A percentile compares a stretch with the other conserved stretches of the same genome.
These are phyloP conservation scores for Cecidostiba fungosa DNA, from an alignment of 2,888 invertebrate genomes.

Conservation along the genomic window DNA sequence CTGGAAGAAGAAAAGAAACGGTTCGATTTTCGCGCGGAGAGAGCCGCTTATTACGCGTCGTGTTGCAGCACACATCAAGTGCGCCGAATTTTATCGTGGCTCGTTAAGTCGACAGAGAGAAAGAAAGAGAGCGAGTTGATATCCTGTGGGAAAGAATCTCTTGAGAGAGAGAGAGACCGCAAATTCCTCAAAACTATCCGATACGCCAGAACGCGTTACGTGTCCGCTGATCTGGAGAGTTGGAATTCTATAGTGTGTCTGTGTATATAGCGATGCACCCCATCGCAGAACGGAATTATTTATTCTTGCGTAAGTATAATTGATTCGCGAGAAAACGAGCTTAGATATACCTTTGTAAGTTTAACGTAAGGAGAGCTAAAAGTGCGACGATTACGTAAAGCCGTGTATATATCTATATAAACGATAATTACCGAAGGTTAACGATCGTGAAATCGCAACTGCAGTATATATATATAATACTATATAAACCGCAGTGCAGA, in stretches of 20 bases:
- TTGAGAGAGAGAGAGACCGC: constrained; percentile 36
- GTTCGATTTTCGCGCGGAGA: constrained; percentile 1
- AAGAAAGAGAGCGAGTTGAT: constrained; percentile 6
- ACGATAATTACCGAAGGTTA: constrained; percentile 46
- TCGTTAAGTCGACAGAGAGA: neutral
- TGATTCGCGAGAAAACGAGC: neutral
- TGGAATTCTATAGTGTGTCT: neutral
- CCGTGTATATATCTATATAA: neutral
- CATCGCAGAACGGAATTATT: neutral
- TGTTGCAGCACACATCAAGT: neutral
- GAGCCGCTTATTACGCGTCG: neutral
- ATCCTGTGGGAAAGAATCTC: constrained; percentile 31
- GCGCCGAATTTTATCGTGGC: neutral
- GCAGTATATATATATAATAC: too few species aligned
- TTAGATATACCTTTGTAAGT: neutral
- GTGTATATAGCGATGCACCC: neutral
- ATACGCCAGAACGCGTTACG: constrained; percentile 9
- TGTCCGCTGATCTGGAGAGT: neutral
- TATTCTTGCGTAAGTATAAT: too few species aligned
- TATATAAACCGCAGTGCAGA: neutral
- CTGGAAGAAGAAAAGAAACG: constrained; percentile 15
- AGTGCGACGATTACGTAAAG: neutral
- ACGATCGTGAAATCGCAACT: constrained; percentile 37
- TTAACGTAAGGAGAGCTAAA: neutral
- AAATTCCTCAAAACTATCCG: constrained; percentile 57